Evolutionary conservation across 2,888 invertebrate genomes (phyloP).

Genomic region (Ormia ochracea): DNA sequence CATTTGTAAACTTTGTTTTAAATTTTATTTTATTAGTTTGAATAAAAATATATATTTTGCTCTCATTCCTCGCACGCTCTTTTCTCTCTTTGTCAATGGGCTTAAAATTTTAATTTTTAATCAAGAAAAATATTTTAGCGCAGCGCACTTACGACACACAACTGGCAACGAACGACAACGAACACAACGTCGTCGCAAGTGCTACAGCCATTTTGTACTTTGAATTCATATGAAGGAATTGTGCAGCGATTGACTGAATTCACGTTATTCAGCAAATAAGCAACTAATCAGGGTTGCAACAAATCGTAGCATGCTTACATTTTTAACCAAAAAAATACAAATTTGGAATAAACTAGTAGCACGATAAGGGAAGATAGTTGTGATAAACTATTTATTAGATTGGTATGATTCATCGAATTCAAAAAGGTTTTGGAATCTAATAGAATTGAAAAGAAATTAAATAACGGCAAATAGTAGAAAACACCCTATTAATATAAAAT

Average conservation of each 20-base stretch:
- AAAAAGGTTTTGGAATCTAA: too few species aligned
- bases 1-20: slow-evolving; percentile 45
- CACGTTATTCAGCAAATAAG: slow-evolving; percentile 55
- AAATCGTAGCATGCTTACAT: slow-evolving; percentile 33
- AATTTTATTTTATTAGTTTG: slow-evolving; percentile 48
- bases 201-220: slow-evolving; percentile 69
- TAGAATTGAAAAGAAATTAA: too few species aligned
- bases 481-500: too few species aligned
- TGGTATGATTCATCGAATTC: too few species aligned
- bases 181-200: slow-evolving; percentile 67
- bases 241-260: slow-evolving; percentile 41
- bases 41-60: slow-evolving; percentile 38
- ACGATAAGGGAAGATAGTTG: neutral
- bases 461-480: too few species aligned
- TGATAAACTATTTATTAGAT: too few species aligned
- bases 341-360: neutral
- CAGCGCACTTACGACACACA: slow-evolving; percentile 66
- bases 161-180: slow-evolving; percentile 68
- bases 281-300: slow-evolving; percentile 32
- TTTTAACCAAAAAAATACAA: neutral
- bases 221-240: slow-evolving; percentile 57
- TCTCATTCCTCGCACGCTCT: slow-evolving; percentile 44
- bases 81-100: slow-evolving; percentile 28
- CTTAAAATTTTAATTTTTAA: slow-evolving; percentile 37
- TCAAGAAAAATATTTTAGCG: slow-evolving; percentile 61